phyloP scores from a whole-genome alignment of 2,797 vertebrate genomes.

The Hydrocynus forskahlii region DNA sequence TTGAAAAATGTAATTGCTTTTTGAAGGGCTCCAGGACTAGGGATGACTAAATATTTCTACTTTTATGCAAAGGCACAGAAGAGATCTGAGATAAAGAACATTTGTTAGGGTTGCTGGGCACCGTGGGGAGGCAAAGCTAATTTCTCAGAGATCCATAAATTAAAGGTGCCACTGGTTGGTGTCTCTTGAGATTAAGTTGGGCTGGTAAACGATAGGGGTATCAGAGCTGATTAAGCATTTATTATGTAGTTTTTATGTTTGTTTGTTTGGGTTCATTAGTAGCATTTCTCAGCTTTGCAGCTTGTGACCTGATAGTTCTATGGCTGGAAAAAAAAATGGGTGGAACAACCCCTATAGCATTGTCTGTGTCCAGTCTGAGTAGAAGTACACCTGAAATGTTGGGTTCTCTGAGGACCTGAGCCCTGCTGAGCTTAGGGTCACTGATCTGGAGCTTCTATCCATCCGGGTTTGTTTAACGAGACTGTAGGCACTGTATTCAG shows the following conservation, averaged over 20 bases:
- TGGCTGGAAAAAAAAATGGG: not conserved
- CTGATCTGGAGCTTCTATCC: not conserved
- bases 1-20: constrained; percentile 78
- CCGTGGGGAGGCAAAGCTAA: constrained; percentile 60
- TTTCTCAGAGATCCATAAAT: constrained; percentile 66
- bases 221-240: constrained; percentile 71
- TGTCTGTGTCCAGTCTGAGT: not conserved
- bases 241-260: constrained; percentile 62
- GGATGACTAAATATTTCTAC: constrained; percentile 68
- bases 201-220: constrained; percentile 59
- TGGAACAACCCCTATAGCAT: not conserved
- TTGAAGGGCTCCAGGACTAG: constrained; percentile 63
- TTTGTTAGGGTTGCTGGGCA: constrained; percentile 63
- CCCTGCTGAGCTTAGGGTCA: not conserved
- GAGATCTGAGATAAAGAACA: constrained; percentile 66
- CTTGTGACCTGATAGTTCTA: not conserved
- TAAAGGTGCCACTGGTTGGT: constrained; percentile 60
- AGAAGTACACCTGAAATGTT: constrained; percentile 63
- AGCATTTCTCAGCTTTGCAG: not conserved
- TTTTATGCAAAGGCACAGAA: constrained; percentile 71
- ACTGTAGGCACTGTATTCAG: not conserved
- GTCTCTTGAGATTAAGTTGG: constrained; percentile 62
- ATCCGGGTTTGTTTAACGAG: not conserved
- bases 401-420: constrained; percentile 61
- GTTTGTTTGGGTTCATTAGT: no score